These are phyloP conservation scores for Pao palembangensis DNA, from an alignment of 2,113 vertebrate genomes.

Conservation along the genomic window DNA sequence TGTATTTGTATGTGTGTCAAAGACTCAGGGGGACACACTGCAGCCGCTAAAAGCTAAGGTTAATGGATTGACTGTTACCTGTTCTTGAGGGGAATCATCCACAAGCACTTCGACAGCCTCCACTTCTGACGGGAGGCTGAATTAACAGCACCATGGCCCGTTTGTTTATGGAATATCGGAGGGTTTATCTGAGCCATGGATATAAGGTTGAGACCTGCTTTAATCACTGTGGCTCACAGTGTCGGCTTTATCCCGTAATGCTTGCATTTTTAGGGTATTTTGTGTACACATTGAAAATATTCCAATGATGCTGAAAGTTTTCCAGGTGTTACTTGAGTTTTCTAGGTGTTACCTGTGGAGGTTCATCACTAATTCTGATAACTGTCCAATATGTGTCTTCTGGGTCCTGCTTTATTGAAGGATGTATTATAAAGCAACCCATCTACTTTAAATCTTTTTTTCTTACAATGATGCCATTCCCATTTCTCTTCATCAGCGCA, in stretches of 20 bases:
- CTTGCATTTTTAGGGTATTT: constrained; percentile 26
- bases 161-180: constrained; percentile 70
- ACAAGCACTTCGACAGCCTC: constrained; percentile 33
- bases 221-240: constrained; percentile 58
- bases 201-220: constrained; percentile 65
- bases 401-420: neutral
- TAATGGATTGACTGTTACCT: constrained; percentile 99
- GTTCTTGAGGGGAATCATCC: constrained; percentile 79
- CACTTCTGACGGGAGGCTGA: constrained; percentile 72
- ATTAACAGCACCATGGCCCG: constrained; percentile 75
- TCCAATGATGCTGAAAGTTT: constrained; percentile 1
- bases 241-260: constrained; percentile 56
- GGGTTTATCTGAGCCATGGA: constrained; percentile 66
- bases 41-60: constrained; percentile 88
- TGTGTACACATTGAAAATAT: constrained; percentile 32
- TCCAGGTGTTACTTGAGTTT: too few relatives aligned
- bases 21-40: constrained; percentile 79
- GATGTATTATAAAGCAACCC: constrained; percentile 16
- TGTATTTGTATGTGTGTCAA: constrained; percentile 52
- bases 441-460: constrained; percentile 28
- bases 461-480: constrained; percentile 3
- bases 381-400: neutral
- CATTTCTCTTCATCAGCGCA: constrained; percentile 55
- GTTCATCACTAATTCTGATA: neutral
- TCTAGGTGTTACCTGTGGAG: too few relatives aligned